A percentile compares a stretch with the other conserved stretches of the same genome.
These are phyloP conservation scores for Hedya salicella DNA, from an alignment of 2,888 invertebrate genomes.

Conservation along the genomic window DNA sequence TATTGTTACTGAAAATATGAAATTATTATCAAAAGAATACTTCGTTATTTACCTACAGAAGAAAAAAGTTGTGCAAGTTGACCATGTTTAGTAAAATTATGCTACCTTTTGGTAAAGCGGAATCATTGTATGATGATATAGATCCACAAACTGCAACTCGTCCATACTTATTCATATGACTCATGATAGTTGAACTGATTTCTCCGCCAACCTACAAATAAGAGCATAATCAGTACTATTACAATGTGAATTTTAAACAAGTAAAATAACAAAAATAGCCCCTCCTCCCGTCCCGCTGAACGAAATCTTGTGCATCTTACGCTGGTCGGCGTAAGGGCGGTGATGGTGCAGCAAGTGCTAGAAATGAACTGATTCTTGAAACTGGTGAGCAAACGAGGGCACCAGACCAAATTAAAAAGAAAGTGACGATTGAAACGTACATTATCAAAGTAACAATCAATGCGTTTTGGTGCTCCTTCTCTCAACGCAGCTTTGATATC, in stretches of 20 bases:
- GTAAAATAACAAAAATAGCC: too few species aligned
- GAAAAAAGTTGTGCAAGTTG: too few species aligned
- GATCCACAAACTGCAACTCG: slow-evolving; percentile 89
- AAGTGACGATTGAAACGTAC: slow-evolving; percentile 74
- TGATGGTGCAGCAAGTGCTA: too few species aligned
- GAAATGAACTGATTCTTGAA: too few species aligned
- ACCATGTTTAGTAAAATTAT: too few species aligned
- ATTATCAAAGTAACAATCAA: slow-evolving; percentile 92
- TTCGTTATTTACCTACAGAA: neutral
- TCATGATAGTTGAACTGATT: slow-evolving; percentile 86
- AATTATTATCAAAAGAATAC: slow-evolving; percentile 15
- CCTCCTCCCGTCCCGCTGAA: too few species aligned
- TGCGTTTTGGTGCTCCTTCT: slow-evolving; percentile 87
- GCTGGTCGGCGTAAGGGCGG: too few species aligned
- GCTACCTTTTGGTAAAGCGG: slow-evolving; percentile 70
- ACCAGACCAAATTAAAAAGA: too few species aligned
- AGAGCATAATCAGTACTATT: neutral
- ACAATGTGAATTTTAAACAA: neutral
- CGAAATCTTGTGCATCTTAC: too few species aligned
- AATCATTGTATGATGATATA: slow-evolving; percentile 87
- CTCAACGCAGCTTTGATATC: slow-evolving; percentile 84
- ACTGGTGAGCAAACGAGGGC: too few species aligned
- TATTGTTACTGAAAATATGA: slow-evolving; percentile 67
- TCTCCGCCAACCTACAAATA: slow-evolving; percentile 88
- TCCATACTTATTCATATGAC: slow-evolving; percentile 87